Base-by-base conservation (phyloP, 2,797 vertebrate species). In the Aldrovandia affinis region DNA sequence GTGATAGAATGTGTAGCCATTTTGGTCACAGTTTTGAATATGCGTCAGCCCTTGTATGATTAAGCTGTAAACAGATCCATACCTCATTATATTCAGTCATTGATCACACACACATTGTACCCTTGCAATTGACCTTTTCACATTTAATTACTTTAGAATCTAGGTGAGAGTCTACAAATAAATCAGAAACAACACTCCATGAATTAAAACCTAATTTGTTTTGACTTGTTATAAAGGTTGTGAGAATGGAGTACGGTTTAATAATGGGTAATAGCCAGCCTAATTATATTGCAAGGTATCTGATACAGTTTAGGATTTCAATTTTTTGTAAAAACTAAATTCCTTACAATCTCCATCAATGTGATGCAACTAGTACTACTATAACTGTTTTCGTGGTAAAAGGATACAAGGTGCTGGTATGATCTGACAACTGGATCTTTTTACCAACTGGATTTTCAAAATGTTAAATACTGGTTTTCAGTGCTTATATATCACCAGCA, bases 1-100 rank as follows among this genome's bases (percentile, higher is more conserved):
- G 59, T 55, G 25, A 78, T 14, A 82, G 81, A 52, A 63, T 28
- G 54, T n/a, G 9, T 42, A 18, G 57, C 61, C 50, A 78, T 78
- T 78, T 52, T 18, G 50, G 47, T 54, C 28, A 5, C 36, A 78
- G 81, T 10, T 65, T 33, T 68, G n/a, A 47, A 73, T 15, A n/a
- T 30, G 57, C 42, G 7, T 63, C n/a, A 54, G 52, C 68, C 28
- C 57, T 50, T 25, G 6, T 55, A 18, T 47, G 30, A 79, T 52
- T 52, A 55, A 30, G 12, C 30, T 79, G 50, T 28, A 30, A 33
- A 55, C 47, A 54, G 78, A 28, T 79, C 50, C 14, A 54, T 20
- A 55, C n/a, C 28, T 15, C 14, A 30, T 25, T 79, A 2, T 15
- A 33, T 33, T 52, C 6, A 55, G 5, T 65, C 6, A 65, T 28